phyloP scores from a whole-genome alignment of 2,797 vertebrate genomes.

The Rhinoraja longicauda region DNA sequence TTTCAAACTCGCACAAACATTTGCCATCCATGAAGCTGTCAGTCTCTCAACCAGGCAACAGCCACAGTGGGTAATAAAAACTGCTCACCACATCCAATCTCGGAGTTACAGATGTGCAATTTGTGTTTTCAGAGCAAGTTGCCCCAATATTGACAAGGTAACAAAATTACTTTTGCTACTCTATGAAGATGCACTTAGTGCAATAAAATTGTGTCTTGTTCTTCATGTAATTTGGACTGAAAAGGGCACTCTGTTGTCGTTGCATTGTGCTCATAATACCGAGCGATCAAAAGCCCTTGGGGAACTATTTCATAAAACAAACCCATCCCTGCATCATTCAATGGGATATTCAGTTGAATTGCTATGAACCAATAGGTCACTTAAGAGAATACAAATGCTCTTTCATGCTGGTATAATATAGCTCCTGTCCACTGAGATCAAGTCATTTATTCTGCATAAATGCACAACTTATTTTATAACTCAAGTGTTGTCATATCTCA shows the following conservation, averaged over 20 bases:
- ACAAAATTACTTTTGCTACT: not conserved
- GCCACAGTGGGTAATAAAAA: not conserved
- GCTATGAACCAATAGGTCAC: not conserved
- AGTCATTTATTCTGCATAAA: not conserved
- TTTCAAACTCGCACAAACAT: not conserved
- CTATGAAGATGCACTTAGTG: not conserved
- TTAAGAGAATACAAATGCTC: not conserved
- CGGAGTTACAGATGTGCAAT: not conserved
- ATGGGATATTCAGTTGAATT: not conserved
- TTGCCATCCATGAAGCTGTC: not conserved
- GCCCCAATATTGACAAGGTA: not conserved
- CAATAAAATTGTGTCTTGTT: not conserved
- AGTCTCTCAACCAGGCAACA: not conserved
- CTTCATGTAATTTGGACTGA: not conserved
- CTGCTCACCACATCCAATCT: not conserved
- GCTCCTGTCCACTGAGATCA: not conserved
- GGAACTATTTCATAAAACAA: conserved; percentile 1
- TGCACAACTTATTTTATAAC: not conserved
- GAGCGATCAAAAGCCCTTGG: not conserved
- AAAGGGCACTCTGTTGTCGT: conserved; percentile 1
- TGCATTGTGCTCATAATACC: conserved; percentile 10
- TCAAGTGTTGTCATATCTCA: not conserved
- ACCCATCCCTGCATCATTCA: conserved; percentile 13
- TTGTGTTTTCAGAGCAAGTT: not conserved
- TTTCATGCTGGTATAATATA: conserved; percentile 18